Evolutionary conservation across 2,888 invertebrate species (phyloP).

Genomic region (Colostygia pectinataria): DNA sequence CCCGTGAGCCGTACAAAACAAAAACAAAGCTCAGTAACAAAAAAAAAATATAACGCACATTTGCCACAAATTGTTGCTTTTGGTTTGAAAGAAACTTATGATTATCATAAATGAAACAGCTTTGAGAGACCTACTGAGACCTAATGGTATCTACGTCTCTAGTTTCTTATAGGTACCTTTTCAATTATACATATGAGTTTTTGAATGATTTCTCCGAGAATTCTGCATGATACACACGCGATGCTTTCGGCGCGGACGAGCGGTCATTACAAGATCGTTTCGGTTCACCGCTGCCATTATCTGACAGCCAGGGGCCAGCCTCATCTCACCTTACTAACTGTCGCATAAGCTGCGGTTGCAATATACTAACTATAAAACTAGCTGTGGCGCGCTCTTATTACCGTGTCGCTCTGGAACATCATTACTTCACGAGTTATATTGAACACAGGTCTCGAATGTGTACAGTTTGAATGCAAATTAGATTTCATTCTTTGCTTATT

Average conservation of each 20-base stretch:
- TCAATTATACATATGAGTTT: no score
- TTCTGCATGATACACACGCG: constrained; percentile 17
- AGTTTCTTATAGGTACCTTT: no score
- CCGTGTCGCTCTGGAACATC: constrained; percentile 2
- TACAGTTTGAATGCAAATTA: no score
- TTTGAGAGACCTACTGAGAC: no score
- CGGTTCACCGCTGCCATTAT: constrained; percentile 11
- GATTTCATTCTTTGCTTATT: no score
- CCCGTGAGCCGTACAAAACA: no score
- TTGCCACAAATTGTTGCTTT: no score
- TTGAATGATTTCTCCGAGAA: constrained; percentile 12
- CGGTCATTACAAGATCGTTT: constrained; percentile 13
- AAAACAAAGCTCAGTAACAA: no score
- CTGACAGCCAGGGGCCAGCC: constrained; percentile 7
- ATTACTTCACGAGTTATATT: constrained; percentile 8
- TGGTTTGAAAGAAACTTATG: no score
- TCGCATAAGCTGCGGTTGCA: neutral
- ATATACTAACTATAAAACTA: neutral
- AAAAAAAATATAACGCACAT: no score
- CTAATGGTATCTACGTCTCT: no score
- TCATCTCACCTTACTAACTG: neutral
- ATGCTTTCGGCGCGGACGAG: constrained; percentile 7
- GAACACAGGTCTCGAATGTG: constrained; percentile 1
- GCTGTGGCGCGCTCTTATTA: constrained; percentile 4
- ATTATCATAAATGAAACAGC: no score